phyloP scores from a whole-genome alignment of 2,888 invertebrate species.

The Amphipoea oculea region DNA sequence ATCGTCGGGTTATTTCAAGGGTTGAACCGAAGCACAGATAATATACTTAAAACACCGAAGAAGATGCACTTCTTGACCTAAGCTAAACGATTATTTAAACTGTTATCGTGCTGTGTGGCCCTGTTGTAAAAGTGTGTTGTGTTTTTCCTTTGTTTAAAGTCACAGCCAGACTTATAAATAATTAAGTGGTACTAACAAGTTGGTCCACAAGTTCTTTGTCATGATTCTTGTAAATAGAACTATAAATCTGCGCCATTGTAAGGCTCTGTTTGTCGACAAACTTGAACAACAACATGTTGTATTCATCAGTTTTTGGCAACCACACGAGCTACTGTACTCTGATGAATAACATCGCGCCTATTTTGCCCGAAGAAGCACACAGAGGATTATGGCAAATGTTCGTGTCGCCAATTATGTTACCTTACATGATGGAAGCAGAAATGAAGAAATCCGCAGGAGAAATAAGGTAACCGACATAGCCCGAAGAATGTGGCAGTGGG shows the following conservation, averaged over 20 bases:
- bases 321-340: neutral
- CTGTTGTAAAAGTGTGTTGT: neutral
- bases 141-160: slow-evolving; percentile 35
- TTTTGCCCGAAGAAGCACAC: neutral
- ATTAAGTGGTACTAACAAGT: slow-evolving; percentile 45
- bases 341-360: slow-evolving; percentile 1
- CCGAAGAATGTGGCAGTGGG: neutral
- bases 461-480: neutral
- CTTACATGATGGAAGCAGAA: neutral
- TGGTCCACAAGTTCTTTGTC: slow-evolving; percentile 46
- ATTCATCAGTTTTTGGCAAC: slow-evolving; percentile 48
- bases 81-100: neutral
- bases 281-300: slow-evolving; percentile 50
- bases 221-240: slow-evolving; percentile 54
- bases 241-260: slow-evolving; percentile 50
- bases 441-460: neutral
- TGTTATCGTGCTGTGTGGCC: neutral
- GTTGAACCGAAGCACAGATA: neutral
- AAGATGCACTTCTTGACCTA: neutral
- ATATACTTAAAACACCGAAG: too few relatives aligned
- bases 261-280: slow-evolving; percentile 28
- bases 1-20: neutral
- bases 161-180: slow-evolving; percentile 42
- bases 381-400: too few relatives aligned
- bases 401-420: neutral